Evolutionary conservation across 1,140 invertebrate species (phyloP).

Genomic region (Stegodyphus dumicola): DNA sequence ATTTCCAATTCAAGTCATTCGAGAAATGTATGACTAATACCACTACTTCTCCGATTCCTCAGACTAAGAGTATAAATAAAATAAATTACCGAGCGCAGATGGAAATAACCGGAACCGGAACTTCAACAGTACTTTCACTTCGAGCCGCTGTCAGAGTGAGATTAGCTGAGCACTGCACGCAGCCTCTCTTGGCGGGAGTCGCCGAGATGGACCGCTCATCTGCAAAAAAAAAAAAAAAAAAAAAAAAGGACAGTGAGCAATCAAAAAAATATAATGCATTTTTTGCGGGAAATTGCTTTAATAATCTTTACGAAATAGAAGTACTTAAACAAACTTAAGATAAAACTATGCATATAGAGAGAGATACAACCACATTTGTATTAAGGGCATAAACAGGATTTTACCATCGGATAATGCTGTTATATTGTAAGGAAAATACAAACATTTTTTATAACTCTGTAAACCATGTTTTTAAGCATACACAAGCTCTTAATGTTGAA

Average conservation of each 20-base stretch:
- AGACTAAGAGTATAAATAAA: not conserved
- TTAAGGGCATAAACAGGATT: not conserved
- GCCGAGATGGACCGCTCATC: not conserved
- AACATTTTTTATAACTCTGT: too few species aligned
- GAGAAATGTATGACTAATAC: too few species aligned
- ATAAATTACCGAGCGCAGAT: not conserved
- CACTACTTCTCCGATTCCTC: too few species aligned
- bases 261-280: not conserved
- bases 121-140: not conserved
- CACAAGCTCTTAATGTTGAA: too few species aligned
- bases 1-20: too few species aligned
- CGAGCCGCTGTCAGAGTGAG: not conserved
- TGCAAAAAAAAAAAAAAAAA: not conserved
- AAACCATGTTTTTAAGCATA: too few species aligned
- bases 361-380: too few species aligned
- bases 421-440: not conserved
- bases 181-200: not conserved
- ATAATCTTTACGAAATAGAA: not conserved
- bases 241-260: not conserved
- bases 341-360: too few species aligned
- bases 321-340: not conserved
- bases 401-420: not conserved
- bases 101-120: not conserved
- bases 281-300: not conserved
- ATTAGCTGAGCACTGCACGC: not conserved